Evolutionary conservation across 2,113 vertebrate species (phyloP).

Genomic region (Calonectris borealis): DNA sequence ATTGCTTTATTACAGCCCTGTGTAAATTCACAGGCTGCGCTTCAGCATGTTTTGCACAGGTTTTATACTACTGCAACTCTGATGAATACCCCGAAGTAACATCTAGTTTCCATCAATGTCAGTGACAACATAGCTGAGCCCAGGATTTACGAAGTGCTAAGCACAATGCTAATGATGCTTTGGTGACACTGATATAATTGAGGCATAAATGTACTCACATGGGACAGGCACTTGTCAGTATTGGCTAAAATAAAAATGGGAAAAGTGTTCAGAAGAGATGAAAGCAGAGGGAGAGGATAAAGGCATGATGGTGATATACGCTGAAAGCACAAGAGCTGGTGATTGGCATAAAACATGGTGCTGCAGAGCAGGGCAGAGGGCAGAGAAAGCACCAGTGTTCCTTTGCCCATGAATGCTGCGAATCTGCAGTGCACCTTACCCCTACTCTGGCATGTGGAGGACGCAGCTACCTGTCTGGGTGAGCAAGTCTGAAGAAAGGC

Average conservation of each 20-base stretch:
- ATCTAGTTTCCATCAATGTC: neutral
- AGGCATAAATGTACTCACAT: neutral
- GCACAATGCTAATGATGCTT: neutral
- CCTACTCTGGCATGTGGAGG: fast-evolving
- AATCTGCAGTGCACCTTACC: neutral
- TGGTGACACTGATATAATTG: neutral
- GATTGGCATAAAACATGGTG: neutral
- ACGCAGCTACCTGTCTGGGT: fast-evolving
- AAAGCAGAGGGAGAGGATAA: neutral
- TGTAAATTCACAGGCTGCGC: neutral
- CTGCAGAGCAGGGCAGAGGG: neutral
- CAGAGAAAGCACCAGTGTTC: neutral
- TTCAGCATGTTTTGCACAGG: neutral
- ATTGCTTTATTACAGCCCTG: neutral
- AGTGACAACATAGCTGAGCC: neutral
- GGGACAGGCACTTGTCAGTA: neutral
- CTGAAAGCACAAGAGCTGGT: neutral
- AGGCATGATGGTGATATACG: fast-evolving
- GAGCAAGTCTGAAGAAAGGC: neutral
- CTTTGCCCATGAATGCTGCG: neutral
- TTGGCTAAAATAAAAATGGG: neutral
- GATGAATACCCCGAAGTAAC: neutral
- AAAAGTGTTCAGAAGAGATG: neutral
- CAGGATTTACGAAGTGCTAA: neutral
- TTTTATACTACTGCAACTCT: neutral